A percentile compares a stretch with the other conserved stretches of the same genome.
Evolutionary conservation across 2,113 vertebrate genomes (phyloP).

Genomic region (Ranitomeya imitator): DNA sequence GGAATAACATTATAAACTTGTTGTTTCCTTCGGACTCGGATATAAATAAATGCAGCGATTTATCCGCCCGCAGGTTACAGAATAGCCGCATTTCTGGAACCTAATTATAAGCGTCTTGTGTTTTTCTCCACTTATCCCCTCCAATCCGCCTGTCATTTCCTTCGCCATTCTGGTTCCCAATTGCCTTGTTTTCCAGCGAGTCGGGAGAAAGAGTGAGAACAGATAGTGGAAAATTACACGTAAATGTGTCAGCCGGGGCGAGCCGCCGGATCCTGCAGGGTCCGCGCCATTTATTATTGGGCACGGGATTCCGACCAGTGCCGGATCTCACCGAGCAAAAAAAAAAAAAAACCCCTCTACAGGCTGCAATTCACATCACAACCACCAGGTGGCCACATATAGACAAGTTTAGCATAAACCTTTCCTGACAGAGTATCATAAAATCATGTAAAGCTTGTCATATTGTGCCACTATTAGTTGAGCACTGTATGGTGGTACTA

Average conservation of each 20-base stretch:
- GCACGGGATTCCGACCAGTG: no score
- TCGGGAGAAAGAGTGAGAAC: background rate
- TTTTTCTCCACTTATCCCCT: background rate
- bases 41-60: background rate
- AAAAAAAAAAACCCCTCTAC: no score
- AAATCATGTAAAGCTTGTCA: no score
- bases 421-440: no score
- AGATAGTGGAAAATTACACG: background rate
- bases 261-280: background rate
- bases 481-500: no score
- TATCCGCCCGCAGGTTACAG: background rate
- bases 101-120: background rate
- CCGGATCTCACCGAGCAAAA: no score
- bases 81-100: background rate
- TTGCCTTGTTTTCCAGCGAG: background rate
- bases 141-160: background rate
- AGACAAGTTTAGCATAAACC: no score
- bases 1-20: background rate
- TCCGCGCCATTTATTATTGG: no score
- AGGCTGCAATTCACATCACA: no score
- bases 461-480: no score
- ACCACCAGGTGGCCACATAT: no score
- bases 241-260: background rate
- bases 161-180: background rate
- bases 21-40: background rate